These are phyloP conservation scores for Erpetoichthys calabaricus DNA, from an alignment of 2,797 vertebrate genomes.

Conservation along the genomic window DNA sequence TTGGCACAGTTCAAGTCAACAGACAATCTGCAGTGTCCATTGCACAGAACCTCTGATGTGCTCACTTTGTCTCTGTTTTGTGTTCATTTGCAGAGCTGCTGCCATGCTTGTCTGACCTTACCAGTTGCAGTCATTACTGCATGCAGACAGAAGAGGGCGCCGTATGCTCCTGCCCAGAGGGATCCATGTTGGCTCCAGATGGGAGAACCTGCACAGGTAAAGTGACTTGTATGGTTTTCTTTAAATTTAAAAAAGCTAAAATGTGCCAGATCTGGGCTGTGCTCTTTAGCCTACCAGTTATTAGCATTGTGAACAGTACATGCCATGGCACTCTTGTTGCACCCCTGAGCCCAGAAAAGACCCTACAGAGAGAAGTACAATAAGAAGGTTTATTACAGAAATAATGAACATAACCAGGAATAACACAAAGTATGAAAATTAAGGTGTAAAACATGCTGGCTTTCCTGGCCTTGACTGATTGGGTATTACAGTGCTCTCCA, in stretches of 20 bases:
- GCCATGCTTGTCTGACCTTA: constrained; percentile 48
- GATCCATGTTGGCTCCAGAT: constrained; percentile 58
- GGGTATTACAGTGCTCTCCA: too few relatives aligned
- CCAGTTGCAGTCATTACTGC: constrained; percentile 62
- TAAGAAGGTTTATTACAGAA: too few relatives aligned
- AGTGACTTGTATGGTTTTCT: constrained; percentile 6
- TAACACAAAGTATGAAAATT: too few relatives aligned
- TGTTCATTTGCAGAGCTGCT: constrained; percentile 47
- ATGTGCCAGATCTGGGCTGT: constrained; percentile 5
- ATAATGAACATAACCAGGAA: too few relatives aligned
- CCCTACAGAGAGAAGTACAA: too few relatives aligned
- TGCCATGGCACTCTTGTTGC: too few relatives aligned
- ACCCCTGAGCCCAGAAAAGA: too few relatives aligned
- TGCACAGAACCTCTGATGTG: too few relatives aligned
- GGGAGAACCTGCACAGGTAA: constrained; percentile 70
- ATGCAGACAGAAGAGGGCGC: constrained; percentile 50
- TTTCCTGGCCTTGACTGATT: too few relatives aligned
- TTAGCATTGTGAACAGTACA: too few relatives aligned
- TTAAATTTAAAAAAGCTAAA: neutral
- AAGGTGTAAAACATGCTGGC: too few relatives aligned
- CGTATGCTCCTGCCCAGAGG: constrained; percentile 71
- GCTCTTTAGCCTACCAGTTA: too few relatives aligned
- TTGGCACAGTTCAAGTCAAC: neutral
- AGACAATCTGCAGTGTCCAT: neutral
- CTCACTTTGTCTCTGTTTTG: neutral